A percentile compares a stretch with the other conserved stretches of the same genome.
Conservation (phyloP, 2,888 invertebrate species). For the Pammene aurita region DNA sequence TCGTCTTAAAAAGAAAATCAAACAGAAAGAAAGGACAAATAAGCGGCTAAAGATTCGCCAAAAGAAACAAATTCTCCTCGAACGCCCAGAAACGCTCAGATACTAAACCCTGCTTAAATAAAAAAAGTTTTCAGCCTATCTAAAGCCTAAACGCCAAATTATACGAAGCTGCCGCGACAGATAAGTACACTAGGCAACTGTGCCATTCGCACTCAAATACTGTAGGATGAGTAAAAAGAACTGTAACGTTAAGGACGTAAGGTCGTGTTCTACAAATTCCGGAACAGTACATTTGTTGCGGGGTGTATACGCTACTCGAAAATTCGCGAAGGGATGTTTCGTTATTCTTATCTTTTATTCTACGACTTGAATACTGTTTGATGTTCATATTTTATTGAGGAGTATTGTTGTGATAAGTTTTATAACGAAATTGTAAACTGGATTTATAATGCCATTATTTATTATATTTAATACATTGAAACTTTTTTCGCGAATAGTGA, state of each 20-base stretch:
- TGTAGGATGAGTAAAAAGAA: not conserved
- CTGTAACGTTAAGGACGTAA: not conserved
- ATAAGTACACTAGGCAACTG: constrained; percentile 16
- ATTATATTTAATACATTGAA: too few species aligned
- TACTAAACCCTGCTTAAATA: constrained; percentile 17
- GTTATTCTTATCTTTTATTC: constrained; percentile 11
- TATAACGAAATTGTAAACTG: constrained; percentile 1
- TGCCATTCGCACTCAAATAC: not conserved
- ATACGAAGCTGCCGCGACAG: constrained; percentile 11
- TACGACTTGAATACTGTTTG: constrained; percentile 12
- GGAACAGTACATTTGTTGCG: constrained; percentile 1
- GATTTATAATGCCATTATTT: not conserved
- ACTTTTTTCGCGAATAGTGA: too few species aligned
- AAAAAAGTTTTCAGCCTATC: constrained; percentile 23
- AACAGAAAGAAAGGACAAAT: not conserved
- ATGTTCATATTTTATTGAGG: constrained; percentile 16
- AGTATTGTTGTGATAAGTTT: constrained; percentile 9
- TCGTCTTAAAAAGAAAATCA: not conserved
- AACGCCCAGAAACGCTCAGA: not conserved
- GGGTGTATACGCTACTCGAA: constrained; percentile 10
- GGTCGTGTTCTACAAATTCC: not conserved
- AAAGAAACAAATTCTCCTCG: constrained; percentile 12
- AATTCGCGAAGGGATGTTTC: constrained; percentile 22
- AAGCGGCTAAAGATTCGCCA: not conserved
- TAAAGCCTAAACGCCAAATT: constrained; percentile 21